phyloP scores from a whole-genome alignment of 2,888 invertebrate genomes.

The Bimastos eiseni region DNA sequence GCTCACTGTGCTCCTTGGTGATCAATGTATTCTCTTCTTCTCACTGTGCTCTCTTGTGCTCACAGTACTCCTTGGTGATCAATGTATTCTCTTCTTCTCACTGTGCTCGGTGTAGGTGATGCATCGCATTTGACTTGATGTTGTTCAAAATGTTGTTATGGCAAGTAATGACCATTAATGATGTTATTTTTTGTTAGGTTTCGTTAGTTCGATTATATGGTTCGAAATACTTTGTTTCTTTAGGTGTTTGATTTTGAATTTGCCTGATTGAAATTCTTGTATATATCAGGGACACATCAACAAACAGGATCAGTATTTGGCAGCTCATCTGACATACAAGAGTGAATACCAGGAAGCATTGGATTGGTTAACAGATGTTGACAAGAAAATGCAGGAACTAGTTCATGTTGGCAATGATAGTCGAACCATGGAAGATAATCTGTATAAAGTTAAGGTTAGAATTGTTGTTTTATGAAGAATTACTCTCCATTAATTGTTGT shows the following conservation, averaged over 20 bases:
- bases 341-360: constrained; percentile 78
- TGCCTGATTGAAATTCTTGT: not conserved
- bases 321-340: constrained; percentile 78
- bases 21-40: too few relatives aligned
- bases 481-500: not conserved
- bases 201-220: not conserved
- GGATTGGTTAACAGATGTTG: constrained; percentile 81
- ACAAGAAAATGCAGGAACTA: constrained; percentile 68
- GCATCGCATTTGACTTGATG: too few relatives aligned
- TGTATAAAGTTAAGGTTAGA: constrained; percentile 53
- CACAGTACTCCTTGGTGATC: too few relatives aligned
- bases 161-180: too few relatives aligned
- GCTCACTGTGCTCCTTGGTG: too few relatives aligned
- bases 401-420: constrained; percentile 85
- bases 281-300: constrained; percentile 66
- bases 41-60: too few relatives aligned
- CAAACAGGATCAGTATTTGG: constrained; percentile 36
- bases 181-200: not conserved
- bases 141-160: too few relatives aligned
- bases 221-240: not conserved
- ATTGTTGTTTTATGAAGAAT: not conserved
- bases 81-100: not conserved
- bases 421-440: constrained; percentile 68
- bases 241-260: not conserved
- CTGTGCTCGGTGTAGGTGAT: not conserved